Evolutionary conservation across 2,888 invertebrate genomes (phyloP).

Genomic region (Rhorus exstirpatorius): DNA sequence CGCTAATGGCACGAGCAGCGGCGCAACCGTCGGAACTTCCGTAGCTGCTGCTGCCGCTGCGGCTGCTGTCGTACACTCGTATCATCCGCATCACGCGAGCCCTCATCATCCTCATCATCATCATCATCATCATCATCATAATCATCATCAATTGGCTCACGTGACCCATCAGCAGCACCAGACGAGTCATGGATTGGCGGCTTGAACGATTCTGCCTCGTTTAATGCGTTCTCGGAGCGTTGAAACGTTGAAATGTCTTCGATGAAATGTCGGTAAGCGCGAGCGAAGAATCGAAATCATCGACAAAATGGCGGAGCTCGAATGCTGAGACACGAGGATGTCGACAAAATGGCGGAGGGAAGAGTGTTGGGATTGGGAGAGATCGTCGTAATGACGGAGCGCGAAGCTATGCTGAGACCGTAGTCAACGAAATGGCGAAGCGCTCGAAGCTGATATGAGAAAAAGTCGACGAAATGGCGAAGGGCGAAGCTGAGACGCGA

Average conservation of each 20-base stretch:
- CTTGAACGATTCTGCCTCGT: slow-evolving; percentile 75
- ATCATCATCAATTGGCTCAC: slow-evolving; percentile 82
- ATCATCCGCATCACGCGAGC: slow-evolving; percentile 74
- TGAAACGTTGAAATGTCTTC: background rate
- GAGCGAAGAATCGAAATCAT: too few species aligned
- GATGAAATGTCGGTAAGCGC: too few species aligned
- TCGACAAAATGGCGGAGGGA: background rate
- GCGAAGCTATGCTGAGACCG: too few species aligned
- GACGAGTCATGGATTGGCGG: slow-evolving; percentile 84
- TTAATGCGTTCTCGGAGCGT: background rate
- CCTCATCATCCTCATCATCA: too few species aligned
- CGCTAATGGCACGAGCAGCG: slow-evolving; percentile 52
- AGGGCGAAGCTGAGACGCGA: background rate
- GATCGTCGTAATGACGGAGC: background rate
- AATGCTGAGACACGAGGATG: background rate
- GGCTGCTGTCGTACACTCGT: slow-evolving; percentile 68
- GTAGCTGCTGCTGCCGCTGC: slow-evolving; percentile 70
- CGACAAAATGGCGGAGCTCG: background rate
- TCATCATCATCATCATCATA: slow-evolving; percentile 76
- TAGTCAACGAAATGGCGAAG: too few species aligned
- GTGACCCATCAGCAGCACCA: slow-evolving; percentile 82
- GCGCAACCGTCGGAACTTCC: slow-evolving; percentile 51
- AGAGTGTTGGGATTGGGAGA: too few species aligned
- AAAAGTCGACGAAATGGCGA: background rate
- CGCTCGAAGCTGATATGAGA: too few species aligned